These are phyloP conservation scores for Stenchaetothrips biformis DNA, from an alignment of 2,888 invertebrate species.

Conservation along the genomic window DNA sequence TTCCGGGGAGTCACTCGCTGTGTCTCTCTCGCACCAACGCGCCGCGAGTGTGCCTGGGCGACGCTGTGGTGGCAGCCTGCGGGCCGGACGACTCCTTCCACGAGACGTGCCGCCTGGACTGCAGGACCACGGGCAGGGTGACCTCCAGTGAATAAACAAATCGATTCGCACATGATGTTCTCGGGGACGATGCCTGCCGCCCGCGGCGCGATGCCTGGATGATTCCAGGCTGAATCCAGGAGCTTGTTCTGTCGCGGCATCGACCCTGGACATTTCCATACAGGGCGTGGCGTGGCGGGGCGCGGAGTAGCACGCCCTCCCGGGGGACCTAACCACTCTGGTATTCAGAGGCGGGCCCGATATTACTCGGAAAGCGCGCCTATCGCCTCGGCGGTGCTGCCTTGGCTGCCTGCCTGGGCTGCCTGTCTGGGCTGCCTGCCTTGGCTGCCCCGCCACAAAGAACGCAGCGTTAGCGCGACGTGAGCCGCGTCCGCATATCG, in stretches of 20 bases:
- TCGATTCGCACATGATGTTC: too few species aligned
- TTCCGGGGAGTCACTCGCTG: too few species aligned
- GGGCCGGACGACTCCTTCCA: too few species aligned
- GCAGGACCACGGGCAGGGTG: too few species aligned
- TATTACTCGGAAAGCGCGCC: not conserved
- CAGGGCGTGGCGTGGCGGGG: not conserved
- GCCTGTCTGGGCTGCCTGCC: not conserved
- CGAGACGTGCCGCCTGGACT: too few species aligned
- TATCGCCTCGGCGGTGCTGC: not conserved
- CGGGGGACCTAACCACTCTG: slow-evolving; percentile 14
- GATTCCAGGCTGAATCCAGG: too few species aligned
- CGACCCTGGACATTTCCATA: not conserved
- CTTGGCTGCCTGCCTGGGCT: not conserved
- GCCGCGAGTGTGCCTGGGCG: too few species aligned
- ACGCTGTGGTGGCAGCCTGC: too few species aligned
- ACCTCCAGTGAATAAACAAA: too few species aligned
- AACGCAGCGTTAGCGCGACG: not conserved
- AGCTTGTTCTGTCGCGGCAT: not conserved
- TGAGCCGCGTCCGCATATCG: not conserved
- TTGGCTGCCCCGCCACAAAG: not conserved
- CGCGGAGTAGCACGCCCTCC: not conserved
- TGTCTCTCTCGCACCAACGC: too few species aligned
- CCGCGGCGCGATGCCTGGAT: too few species aligned
- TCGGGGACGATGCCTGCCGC: too few species aligned
- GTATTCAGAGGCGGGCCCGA: slow-evolving; percentile 2